Base-by-base conservation (phyloP, 2,888 invertebrate species). In the Patella ulyssiponensis region DNA sequence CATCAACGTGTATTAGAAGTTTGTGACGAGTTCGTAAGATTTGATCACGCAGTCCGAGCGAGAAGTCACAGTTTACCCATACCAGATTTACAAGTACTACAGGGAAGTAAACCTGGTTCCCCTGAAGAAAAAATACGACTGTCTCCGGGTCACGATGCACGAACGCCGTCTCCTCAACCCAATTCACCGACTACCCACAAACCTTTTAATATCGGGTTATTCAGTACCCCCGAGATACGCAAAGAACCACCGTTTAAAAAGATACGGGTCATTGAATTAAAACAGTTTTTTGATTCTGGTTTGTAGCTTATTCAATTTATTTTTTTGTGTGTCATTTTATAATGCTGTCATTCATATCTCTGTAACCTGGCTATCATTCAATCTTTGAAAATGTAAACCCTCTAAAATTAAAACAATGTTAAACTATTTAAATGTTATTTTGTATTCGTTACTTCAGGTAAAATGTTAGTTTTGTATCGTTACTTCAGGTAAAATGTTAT, bases 261-360 rank as follows among this genome's bases (percentile, higher is more conserved):
- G 81, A 96, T 96, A 94, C 96, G 97, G 93, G 97, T 98, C 94
- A 95, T 96, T 0, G 98, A 97, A 89, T 92, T 98, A 58, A 95
- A 96, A 91, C 96, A 97, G 1, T 97, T 98, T 88, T 97, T 97
- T 20, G 98, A 97, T 91, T 96, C 96, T 0, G 64, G 64, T 58
- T 17, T 14, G 58, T 64, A 64, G 64, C 7, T 7, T 44, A 44
- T 44, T 44, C 3, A 44, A 44, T 44, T 44, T 7, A 44, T 44
- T 44, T 44, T 33, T 44, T 44, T 44, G 7, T 44, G 44, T 9
- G 44, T 44, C 44, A 44, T 44, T 44, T 44, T 7, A 44, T 44
- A 44, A 44, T 9, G 7, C 0, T 4, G 33, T 33, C 5, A 33
- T 4, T 33, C 33, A 33, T 33, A 33, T 5, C 0, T 0, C 7